These are phyloP conservation scores for Trachops cirrhosus DNA, from an alignment of 2,797 vertebrate species.

Conservation along the genomic window DNA sequence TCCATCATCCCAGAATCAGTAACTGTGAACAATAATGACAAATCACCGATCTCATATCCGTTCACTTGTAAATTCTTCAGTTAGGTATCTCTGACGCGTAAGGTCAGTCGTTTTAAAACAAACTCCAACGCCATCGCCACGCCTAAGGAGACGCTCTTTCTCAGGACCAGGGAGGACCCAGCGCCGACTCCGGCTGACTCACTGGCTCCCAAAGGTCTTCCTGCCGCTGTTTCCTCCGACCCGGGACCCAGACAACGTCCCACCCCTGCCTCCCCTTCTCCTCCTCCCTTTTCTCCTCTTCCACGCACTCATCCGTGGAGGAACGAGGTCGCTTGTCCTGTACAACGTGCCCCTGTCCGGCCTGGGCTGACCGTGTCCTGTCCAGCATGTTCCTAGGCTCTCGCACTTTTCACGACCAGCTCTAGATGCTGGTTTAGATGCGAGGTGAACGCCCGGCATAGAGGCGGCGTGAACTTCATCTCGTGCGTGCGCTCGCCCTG, in stretches of 20 bases:
- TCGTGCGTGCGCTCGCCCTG: no score
- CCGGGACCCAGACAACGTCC: neutral
- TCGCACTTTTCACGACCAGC: neutral
- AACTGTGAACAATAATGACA: neutral
- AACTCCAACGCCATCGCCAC: neutral
- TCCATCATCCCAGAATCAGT: neutral
- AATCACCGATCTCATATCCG: neutral
- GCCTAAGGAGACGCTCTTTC: neutral
- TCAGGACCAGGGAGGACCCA: neutral
- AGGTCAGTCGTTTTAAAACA: neutral
- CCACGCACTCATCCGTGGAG: neutral
- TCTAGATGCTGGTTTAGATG: neutral
- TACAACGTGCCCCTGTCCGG: neutral
- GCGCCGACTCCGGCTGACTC: neutral
- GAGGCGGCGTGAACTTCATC: neutral
- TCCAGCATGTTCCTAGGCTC: neutral
- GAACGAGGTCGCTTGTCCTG: neutral
- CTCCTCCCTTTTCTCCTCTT: neutral
- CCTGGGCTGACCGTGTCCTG: neutral
- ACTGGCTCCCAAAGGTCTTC: neutral
- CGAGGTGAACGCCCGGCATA: neutral
- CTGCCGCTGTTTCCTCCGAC: neutral
- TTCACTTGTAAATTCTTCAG: neutral
- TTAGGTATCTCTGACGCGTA: neutral
- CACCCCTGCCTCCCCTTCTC: neutral